Conservation (phyloP, 1,140 invertebrate genomes). For the Drosophila paulistorum region DNA sequence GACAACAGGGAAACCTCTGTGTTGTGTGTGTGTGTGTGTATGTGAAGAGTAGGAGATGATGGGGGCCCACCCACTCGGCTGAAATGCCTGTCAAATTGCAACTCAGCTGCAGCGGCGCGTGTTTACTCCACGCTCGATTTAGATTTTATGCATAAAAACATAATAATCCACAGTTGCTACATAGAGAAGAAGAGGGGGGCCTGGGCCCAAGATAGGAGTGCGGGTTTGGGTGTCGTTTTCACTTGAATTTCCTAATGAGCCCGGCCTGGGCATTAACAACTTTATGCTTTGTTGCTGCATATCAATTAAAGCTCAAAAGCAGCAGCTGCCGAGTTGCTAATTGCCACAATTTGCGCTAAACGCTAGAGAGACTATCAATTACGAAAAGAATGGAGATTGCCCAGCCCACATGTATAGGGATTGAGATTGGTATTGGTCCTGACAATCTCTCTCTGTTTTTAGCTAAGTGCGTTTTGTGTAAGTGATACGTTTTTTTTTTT, state of each 20-base stretch:
- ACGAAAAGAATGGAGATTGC: constrained; percentile 44
- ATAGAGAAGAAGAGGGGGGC: neutral
- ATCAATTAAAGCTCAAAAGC: constrained; percentile 69
- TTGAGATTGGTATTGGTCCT: constrained; percentile 1
- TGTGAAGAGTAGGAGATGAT: neutral
- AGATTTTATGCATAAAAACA: constrained; percentile 78
- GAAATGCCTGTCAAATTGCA: constrained; percentile 66
- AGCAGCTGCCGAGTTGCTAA: constrained; percentile 57
- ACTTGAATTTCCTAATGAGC: constrained; percentile 71
- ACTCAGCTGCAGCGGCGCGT: constrained; percentile 75
- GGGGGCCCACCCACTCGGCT: constrained; percentile 46
- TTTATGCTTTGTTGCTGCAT: constrained; percentile 79
- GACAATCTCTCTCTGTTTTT: neutral
- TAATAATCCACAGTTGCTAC: constrained; percentile 50
- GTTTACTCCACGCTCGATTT: constrained; percentile 71
- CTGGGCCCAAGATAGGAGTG: neutral
- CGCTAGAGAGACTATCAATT: constrained; percentile 76
- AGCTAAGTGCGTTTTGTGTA: constrained; percentile 30
- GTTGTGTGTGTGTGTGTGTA: constrained; percentile 9
- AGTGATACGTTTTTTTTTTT: constrained; percentile 50
- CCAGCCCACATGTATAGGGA: constrained; percentile 26
- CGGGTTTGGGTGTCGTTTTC: constrained; percentile 39
- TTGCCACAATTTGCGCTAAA: constrained; percentile 78
- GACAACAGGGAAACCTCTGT: constrained; percentile 40
- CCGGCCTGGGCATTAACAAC: constrained; percentile 74